These are phyloP conservation scores for Dendropsophus ebraccatus DNA, from an alignment of 2,113 vertebrate genomes.

Conservation along the genomic window DNA sequence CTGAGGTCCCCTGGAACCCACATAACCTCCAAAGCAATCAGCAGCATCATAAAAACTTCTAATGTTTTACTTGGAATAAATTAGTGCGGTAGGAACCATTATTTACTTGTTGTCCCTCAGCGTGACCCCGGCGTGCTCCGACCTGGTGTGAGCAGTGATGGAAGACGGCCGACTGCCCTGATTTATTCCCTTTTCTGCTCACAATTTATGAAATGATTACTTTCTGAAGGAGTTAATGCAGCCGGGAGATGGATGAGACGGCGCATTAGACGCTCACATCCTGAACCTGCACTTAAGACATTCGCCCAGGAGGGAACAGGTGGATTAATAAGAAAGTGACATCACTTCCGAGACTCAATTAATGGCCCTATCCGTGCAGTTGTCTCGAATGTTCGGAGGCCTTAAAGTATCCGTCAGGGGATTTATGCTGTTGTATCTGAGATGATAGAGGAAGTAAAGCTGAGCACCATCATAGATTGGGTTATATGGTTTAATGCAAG, in stretches of 20 bases:
- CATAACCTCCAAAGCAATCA: conserved; percentile 1
- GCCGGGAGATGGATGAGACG: not conserved
- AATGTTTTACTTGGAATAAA: not conserved
- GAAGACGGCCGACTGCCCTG: not conserved
- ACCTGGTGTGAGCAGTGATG: not conserved
- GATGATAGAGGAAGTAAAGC: too few species aligned
- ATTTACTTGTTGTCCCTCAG: not conserved
- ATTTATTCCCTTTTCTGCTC: conserved; percentile 6
- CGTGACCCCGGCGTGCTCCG: not conserved
- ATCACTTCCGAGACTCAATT: not conserved
- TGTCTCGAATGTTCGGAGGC: not conserved
- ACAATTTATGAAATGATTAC: not conserved
- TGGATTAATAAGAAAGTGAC: conserved; percentile 8
- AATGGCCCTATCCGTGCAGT: not conserved
- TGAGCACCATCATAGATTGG: too few species aligned
- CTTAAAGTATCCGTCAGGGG: too few species aligned
- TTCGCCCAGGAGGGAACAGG: not conserved
- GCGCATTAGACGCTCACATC: not conserved
- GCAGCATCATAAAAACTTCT: not conserved
- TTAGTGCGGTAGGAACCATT: not conserved
- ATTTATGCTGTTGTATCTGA: too few species aligned
- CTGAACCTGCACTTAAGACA: not conserved
- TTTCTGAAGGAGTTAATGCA: conserved; percentile 12
- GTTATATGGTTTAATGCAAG: too few species aligned
- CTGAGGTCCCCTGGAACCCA: not conserved